Conservation (phyloP, 2,888 invertebrate genomes). For the Troides helena region DNA sequence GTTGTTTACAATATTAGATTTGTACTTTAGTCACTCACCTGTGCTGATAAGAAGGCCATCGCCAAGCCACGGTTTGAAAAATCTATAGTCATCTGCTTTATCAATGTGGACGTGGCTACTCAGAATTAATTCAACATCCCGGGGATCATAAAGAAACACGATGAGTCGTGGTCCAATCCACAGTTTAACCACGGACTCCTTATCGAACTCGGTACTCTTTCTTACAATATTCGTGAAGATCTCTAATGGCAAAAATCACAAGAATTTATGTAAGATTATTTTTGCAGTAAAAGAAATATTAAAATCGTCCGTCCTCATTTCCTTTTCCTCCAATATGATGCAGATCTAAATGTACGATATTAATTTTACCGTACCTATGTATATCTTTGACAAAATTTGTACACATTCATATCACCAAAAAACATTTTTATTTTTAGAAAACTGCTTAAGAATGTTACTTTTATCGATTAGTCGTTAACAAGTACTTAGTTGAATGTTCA, state of each 20-base stretch:
- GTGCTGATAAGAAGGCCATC: constrained; percentile 90
- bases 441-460: too few species aligned
- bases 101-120: constrained; percentile 90
- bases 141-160: constrained; percentile 87
- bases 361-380: too few species aligned
- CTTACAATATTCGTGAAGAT: constrained; percentile 83
- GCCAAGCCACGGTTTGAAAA: constrained; percentile 92
- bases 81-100: constrained; percentile 88
- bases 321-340: too few species aligned
- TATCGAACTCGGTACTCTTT: constrained; percentile 78
- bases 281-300: too few species aligned
- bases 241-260: constrained; percentile 63
- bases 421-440: too few species aligned
- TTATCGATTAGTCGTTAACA: too few species aligned
- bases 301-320: too few species aligned
- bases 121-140: constrained; percentile 88
- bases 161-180: constrained; percentile 89
- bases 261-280: background rate
- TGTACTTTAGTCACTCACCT: constrained; percentile 69
- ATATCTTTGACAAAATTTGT: too few species aligned
- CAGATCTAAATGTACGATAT: too few species aligned
- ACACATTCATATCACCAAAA: too few species aligned
- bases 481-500: too few species aligned
- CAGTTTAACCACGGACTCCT: constrained; percentile 80
- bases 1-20: too few species aligned